Conservation (phyloP, 2,888 invertebrate genomes). For the Balanococcus diminutus region DNA sequence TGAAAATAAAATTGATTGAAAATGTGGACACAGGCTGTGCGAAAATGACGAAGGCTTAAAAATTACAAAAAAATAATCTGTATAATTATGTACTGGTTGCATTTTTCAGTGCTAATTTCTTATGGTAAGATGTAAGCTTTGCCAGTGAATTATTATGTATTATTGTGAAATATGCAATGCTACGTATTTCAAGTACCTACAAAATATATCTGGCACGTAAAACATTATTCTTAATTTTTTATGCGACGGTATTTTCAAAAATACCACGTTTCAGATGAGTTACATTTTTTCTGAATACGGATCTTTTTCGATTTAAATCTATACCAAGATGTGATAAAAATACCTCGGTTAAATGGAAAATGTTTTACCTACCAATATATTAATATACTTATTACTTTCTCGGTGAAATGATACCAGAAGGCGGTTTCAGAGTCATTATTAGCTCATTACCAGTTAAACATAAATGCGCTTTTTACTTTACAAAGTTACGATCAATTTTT, state of each 20-base stretch:
- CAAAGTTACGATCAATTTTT: not conserved
- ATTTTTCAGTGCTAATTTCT: not conserved
- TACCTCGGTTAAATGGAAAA: not conserved
- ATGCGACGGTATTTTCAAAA: not conserved
- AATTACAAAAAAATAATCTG: not conserved
- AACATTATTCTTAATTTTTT: no score
- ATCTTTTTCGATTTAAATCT: not conserved
- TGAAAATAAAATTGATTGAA: not conserved
- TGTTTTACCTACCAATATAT: no score
- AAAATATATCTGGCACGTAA: no score
- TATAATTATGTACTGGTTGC: not conserved
- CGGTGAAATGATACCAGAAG: not conserved
- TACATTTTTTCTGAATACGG: not conserved
- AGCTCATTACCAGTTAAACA: not conserved
- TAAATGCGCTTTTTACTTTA: not conserved
- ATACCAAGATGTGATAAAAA: not conserved
- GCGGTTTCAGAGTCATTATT: no score
- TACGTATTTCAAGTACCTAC: no score
- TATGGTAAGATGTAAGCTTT: not conserved
- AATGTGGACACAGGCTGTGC: not conserved
- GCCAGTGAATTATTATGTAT: not conserved
- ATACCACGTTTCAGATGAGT: not conserved
- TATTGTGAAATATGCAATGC: no score
- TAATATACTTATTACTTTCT: no score
- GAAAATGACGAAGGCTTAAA: not conserved